Evolutionary conservation across 2,888 invertebrate species (phyloP).

Genomic region (Choreutis nemorana): DNA sequence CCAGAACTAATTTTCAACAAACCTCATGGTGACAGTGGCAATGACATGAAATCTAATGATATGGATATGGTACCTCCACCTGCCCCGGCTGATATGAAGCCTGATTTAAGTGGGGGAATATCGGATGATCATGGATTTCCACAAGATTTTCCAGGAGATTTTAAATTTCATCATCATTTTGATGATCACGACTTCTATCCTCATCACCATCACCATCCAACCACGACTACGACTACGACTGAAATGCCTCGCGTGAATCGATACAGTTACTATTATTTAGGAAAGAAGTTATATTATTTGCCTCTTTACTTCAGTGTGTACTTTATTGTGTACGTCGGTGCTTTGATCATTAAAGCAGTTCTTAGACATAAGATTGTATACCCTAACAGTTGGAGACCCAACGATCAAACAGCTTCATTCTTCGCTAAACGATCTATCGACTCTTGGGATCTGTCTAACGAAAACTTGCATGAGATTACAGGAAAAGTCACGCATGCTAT

Average conservation of each 20-base stretch:
- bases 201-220: constrained; percentile 36
- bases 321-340: constrained; percentile 74
- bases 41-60: constrained; percentile 25
- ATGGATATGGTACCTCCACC: constrained; percentile 45
- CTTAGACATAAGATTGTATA: constrained; percentile 76
- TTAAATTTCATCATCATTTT: constrained; percentile 48
- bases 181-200: constrained; percentile 31
- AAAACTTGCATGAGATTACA: constrained; percentile 55
- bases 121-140: constrained; percentile 50
- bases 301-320: constrained; percentile 80
- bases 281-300: constrained; percentile 77
- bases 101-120: constrained; percentile 22
- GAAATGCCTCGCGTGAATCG: constrained; percentile 67
- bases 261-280: constrained; percentile 79
- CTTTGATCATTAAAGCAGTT: constrained; percentile 75
- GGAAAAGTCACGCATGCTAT: constrained; percentile 51
- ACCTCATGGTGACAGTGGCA: constrained; percentile 23
- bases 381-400: constrained; percentile 62
- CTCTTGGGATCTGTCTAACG: constrained; percentile 52
- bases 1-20: constrained; percentile 42
- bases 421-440: constrained; percentile 50
- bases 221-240: constrained; percentile 50
- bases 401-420: constrained; percentile 39
- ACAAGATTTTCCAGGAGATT: constrained; percentile 50
- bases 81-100: constrained; percentile 21